phyloP scores from a whole-genome alignment of 2,888 invertebrate genomes.

The Callinectes sapidus region DNA sequence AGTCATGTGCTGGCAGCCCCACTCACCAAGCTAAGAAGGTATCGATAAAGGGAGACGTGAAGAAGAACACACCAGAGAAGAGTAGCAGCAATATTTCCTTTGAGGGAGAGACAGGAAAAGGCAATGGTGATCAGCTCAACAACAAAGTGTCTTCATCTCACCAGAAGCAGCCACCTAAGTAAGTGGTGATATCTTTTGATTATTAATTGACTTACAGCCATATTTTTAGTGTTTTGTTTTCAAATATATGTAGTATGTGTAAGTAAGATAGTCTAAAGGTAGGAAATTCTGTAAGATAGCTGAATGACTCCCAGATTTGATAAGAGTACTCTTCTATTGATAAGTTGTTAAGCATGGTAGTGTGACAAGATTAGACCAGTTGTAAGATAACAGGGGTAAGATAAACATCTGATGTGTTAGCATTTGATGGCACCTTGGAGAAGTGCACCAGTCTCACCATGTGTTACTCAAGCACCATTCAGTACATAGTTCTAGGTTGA shows the following conservation, averaged over 20 bases:
- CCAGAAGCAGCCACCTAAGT: constrained; percentile 69
- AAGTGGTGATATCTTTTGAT: constrained; percentile 20
- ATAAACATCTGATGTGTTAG: neutral
- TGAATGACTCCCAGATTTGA: neutral
- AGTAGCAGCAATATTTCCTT: constrained; percentile 12
- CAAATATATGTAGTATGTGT: neutral
- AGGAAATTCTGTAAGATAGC: neutral
- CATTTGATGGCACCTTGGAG: neutral
- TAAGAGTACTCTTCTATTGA: neutral
- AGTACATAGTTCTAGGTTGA: neutral
- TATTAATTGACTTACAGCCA: neutral
- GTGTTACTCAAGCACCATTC: neutral
- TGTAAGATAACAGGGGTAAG: constrained; percentile 1
- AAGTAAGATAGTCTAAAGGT: neutral
- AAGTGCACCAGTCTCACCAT: neutral
- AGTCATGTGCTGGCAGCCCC: constrained; percentile 57
- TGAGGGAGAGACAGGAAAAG: constrained; percentile 34
- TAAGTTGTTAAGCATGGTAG: neutral
- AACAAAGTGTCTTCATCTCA: constrained; percentile 56
- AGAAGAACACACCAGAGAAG: constrained; percentile 59
- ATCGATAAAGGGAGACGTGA: constrained; percentile 42
- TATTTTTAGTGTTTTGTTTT: neutral
- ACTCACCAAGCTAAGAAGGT: constrained; percentile 56
- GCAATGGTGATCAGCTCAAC: constrained; percentile 60
- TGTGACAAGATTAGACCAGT: neutral